A percentile compares a stretch with the other conserved stretches of the same genome.
Evolutionary conservation across 2,113 vertebrate species (phyloP).

Genomic region (Capreolus pygargus): DNA sequence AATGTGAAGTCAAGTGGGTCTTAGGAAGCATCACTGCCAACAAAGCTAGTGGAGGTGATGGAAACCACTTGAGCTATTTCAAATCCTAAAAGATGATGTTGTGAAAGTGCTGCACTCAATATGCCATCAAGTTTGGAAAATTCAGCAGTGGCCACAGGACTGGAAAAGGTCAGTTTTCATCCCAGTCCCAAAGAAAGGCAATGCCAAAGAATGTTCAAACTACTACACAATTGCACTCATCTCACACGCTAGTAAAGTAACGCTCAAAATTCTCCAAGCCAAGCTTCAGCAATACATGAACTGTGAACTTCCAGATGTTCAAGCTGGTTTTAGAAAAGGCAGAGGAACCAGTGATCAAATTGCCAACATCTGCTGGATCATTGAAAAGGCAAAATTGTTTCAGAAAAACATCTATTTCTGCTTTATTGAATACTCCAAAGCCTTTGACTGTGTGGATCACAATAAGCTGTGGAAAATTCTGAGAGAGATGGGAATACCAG

Average conservation of each 20-base stretch:
- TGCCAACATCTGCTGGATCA: fast-evolving
- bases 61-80: not conserved
- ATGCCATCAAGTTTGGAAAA: not conserved
- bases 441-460: not conserved
- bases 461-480: not conserved
- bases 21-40: not conserved
- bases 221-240: not conserved
- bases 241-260: not conserved
- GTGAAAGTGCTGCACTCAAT: not conserved
- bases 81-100: not conserved
- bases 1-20: not conserved
- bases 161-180: not conserved
- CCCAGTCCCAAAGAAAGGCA: not conserved
- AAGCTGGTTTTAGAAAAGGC: not conserved
- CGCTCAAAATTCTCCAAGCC: not conserved
- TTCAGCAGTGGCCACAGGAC: not conserved
- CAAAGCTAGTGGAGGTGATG: not conserved
- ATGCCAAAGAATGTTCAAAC: not conserved
- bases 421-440: not conserved
- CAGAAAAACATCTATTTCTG: not conserved
- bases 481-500: not conserved
- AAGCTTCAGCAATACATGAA: not conserved
- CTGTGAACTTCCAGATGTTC: fast-evolving
- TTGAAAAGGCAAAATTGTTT: not conserved
- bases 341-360: not conserved